These are phyloP conservation scores for cat (Felis catus) DNA, from an alignment of 2,113 vertebrate species.

Conservation along the genomic window DNA sequence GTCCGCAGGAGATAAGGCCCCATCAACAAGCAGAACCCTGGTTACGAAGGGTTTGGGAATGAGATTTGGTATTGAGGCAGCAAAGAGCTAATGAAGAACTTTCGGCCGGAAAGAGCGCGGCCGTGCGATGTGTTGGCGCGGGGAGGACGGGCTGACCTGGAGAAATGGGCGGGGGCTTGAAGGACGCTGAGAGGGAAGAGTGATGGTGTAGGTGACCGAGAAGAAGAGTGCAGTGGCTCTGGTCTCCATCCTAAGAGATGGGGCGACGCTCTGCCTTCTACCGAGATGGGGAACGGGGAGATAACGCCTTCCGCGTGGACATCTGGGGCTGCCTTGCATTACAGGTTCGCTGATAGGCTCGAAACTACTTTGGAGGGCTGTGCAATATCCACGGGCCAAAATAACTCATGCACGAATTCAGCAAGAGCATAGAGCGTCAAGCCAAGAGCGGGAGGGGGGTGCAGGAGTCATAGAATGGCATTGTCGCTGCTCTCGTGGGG, in stretches of 20 bases:
- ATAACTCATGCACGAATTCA: neutral
- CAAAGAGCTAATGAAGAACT: neutral
- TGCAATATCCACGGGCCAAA: neutral
- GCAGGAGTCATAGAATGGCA: neutral
- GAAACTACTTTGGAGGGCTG: neutral
- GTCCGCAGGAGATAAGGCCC: neutral
- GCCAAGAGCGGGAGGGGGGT: neutral
- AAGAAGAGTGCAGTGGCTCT: neutral
- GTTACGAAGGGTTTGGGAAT: neutral
- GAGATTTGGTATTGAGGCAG: neutral
- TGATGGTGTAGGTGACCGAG: too few species aligned
- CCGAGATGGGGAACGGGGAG: neutral
- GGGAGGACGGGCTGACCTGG: neutral
- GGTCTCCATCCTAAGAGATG: neutral
- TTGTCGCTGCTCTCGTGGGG: neutral
- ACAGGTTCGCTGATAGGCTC: neutral
- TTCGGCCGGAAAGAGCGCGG: neutral
- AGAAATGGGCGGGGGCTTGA: neutral
- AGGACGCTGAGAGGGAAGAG: neutral
- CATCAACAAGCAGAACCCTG: neutral
- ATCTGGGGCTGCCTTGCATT: neutral
- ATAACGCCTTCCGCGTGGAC: neutral
- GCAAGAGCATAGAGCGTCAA: neutral
- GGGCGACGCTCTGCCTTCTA: neutral
- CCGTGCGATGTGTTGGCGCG: accelerated